These are phyloP conservation scores for Chitala chitala DNA, from an alignment of 2,113 vertebrate genomes.

Conservation along the genomic window DNA sequence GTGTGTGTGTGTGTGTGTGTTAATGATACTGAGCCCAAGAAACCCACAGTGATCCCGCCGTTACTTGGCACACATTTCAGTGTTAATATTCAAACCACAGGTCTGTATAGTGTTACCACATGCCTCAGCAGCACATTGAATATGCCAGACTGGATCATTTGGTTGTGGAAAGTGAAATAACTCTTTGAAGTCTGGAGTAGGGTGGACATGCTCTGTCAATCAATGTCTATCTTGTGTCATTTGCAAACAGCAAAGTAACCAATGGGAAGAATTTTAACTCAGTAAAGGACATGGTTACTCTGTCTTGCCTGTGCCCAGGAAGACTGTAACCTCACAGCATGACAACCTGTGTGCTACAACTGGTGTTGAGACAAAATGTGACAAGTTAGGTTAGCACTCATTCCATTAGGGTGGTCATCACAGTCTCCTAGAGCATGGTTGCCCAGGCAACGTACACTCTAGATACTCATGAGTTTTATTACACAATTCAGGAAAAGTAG, in stretches of 20 bases:
- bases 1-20: too few species aligned
- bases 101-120: background rate
- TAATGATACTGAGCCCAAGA: too few species aligned
- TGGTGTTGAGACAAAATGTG: background rate
- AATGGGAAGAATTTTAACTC: background rate
- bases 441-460: constrained; percentile 13
- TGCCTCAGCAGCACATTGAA: background rate
- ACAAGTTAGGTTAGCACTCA: background rate
- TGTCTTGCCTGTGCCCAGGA: background rate
- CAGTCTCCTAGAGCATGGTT: background rate
- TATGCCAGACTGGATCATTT: background rate
- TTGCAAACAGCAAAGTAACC: background rate
- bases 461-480: constrained; percentile 6
- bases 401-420: background rate
- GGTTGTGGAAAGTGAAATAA: background rate
- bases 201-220: background rate
- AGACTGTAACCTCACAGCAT: too few species aligned
- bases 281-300: too few species aligned
- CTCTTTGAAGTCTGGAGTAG: background rate
- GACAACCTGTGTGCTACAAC: background rate
- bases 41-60: too few species aligned
- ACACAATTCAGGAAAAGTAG: constrained; percentile 13
- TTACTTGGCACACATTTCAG: background rate
- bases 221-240: background rate
- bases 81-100: too few species aligned